Evolutionary conservation across 2,113 vertebrate genomes (phyloP).

Genomic region (Paratilapia polleni): DNA sequence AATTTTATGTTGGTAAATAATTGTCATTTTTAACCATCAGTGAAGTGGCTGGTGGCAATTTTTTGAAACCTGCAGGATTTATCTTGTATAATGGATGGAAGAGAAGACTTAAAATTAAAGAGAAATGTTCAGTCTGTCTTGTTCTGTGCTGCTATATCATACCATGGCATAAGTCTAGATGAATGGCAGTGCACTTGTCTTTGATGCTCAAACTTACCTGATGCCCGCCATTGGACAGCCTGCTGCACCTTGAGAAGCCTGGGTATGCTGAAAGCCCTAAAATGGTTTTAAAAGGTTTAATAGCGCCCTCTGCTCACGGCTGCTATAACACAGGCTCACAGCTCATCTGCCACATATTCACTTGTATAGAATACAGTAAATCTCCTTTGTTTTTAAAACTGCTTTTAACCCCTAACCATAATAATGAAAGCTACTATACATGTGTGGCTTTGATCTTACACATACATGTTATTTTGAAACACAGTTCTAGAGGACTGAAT

Average conservation of each 20-base stretch:
- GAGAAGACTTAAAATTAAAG: no score
- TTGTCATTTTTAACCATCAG: no score
- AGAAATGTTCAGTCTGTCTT: no score
- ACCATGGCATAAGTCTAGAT: no score
- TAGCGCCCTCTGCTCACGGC: conserved; percentile 18
- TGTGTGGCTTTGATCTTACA: not conserved
- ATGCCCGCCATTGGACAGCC: not conserved
- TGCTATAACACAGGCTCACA: not conserved
- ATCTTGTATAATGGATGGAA: no score
- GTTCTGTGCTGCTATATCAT: no score
- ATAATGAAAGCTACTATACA: not conserved
- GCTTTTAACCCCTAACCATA: not conserved
- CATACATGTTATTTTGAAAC: not conserved
- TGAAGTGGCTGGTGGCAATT: no score
- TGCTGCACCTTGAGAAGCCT: not conserved
- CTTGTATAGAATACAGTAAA: not conserved
- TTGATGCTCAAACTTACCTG: no score
- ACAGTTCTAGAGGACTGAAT: not conserved
- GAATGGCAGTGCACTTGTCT: no score
- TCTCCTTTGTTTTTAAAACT: not conserved
- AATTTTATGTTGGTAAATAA: no score
- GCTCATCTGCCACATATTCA: not conserved
- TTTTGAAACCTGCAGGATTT: no score
- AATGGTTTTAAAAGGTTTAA: not conserved
- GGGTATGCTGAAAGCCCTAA: not conserved